These are phyloP conservation scores for Rhynchopsitta pachyrhyncha DNA, from an alignment of 2,113 vertebrate species.

Conservation along the genomic window DNA sequence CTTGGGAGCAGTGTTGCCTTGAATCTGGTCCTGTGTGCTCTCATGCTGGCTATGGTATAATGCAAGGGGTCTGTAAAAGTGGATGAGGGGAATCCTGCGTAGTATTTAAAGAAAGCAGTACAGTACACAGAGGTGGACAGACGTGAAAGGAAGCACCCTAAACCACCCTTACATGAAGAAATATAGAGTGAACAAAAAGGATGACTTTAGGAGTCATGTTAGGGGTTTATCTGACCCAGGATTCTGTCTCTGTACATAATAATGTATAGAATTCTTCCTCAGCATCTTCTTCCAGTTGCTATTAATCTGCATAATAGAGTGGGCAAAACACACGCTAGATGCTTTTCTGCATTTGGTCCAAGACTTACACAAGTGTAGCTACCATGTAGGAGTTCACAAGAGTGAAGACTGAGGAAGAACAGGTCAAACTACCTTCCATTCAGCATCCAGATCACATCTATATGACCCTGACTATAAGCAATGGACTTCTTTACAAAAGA, in stretches of 20 bases:
- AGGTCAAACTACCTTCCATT: not conserved
- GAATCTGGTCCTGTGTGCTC: not conserved
- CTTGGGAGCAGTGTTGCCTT: not conserved
- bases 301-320: not conserved
- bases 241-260: not conserved
- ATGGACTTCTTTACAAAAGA: not conserved
- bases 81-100: rapidly evolving
- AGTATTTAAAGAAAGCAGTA: not conserved
- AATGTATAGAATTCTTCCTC: not conserved
- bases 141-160: not conserved
- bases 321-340: not conserved
- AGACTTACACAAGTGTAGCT: not conserved
- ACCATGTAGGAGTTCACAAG: not conserved
- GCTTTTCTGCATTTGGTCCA: not conserved
- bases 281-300: not conserved
- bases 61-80: not conserved
- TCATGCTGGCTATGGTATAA: not conserved
- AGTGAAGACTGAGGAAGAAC: not conserved
- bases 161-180: not conserved
- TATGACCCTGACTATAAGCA: not conserved
- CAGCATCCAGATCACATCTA: not conserved
- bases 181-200: not conserved
- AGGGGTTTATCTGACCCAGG: not conserved
- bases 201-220: not conserved
- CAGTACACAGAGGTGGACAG: not conserved